Conservation (phyloP, 2,113 vertebrate species). For the Cryptotis parvus region DNA sequence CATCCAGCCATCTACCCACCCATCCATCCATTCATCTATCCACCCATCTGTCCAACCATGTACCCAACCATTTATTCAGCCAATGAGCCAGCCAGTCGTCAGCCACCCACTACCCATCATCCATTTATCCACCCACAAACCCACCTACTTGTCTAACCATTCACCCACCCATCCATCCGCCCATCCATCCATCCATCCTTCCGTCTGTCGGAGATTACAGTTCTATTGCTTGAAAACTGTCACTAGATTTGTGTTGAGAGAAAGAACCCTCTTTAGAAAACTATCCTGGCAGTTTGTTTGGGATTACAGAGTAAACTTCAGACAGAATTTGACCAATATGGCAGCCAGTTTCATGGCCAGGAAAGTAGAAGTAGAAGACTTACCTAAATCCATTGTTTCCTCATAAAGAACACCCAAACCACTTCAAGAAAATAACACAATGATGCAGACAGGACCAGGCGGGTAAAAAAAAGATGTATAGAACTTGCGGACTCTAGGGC, state of each 20-base stretch:
- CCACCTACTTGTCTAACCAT: too few species aligned
- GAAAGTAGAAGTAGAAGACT: neutral
- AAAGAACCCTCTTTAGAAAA: constrained; percentile 31
- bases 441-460: constrained; percentile 15
- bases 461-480: too few species aligned
- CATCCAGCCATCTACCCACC: too few species aligned
- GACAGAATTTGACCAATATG: neutral
- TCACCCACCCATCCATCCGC: neutral
- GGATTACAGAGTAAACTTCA: neutral
- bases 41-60: too few species aligned
- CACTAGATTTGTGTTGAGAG: constrained; percentile 38
- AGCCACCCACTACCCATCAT: too few species aligned
- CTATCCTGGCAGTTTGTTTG: constrained; percentile 24
- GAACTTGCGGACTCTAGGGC: too few species aligned
- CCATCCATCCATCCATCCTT: neutral
- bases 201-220: neutral
- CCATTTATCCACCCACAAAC: too few species aligned
- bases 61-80: too few species aligned
- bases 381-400: constrained; percentile 1
- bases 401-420: constrained; percentile 51
- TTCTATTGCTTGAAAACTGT: constrained; percentile 16
- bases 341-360: neutral
- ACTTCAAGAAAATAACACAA: neutral
- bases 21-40: too few species aligned
- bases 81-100: too few species aligned